These are phyloP conservation scores for Melanerpes aurifrons DNA, from an alignment of 2,113 vertebrate species.

Conservation along the genomic window DNA sequence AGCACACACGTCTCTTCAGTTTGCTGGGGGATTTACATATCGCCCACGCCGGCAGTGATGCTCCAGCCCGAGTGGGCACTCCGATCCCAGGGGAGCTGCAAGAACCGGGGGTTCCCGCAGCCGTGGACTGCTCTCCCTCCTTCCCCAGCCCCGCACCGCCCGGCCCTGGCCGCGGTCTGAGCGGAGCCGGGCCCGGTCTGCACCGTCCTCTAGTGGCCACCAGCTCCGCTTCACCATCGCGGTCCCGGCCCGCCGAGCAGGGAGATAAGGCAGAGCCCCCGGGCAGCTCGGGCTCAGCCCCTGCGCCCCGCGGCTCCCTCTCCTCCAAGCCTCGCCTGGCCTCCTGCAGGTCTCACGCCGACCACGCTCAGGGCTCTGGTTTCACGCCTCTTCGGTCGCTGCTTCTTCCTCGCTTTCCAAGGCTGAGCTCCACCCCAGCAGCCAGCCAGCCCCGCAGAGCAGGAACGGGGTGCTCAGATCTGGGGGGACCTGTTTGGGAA, in stretches of 20 bases:
- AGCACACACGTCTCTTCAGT: accelerated
- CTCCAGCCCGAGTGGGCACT: not conserved
- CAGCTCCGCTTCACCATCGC: not conserved
- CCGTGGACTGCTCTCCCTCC: too few relatives aligned
- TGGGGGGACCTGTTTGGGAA: not conserved
- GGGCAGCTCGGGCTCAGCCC: not conserved
- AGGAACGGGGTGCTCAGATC: not conserved
- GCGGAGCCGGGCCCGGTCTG: not conserved
- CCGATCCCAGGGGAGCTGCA: accelerated
- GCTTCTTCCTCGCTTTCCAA: not conserved
- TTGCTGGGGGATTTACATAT: accelerated
- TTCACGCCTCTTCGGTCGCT: too few relatives aligned
- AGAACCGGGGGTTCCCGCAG: not conserved
- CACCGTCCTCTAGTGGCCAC: constrained; percentile 59
- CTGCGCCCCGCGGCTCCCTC: not conserved
- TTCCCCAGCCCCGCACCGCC: too few relatives aligned
- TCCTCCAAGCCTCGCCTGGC: accelerated
- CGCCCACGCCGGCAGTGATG: not conserved
- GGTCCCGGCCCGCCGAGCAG: not conserved
- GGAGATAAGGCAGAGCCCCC: not conserved
- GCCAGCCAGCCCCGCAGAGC: not conserved
- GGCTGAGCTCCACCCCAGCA: too few relatives aligned
- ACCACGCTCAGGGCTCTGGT: accelerated
- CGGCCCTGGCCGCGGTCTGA: not conserved
- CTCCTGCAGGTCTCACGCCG: accelerated